Evolutionary conservation across 1,140 invertebrate genomes (phyloP).

Genomic region (Zelostemma sp.): DNA sequence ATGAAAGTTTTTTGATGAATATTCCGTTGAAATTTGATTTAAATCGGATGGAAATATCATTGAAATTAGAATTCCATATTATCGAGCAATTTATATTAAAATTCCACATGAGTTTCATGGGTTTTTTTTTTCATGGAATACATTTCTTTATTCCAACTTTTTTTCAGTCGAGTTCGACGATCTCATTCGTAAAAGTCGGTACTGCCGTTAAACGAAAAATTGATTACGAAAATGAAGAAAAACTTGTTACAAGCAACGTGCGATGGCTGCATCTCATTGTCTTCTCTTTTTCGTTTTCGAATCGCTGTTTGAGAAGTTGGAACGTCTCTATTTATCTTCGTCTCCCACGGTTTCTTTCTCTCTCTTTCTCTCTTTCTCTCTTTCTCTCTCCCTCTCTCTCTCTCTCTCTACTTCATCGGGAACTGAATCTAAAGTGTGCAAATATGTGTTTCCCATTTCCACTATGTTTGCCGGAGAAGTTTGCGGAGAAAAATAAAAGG

Average conservation of each 20-base stretch:
- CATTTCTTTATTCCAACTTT: too few species aligned
- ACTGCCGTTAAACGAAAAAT: too few species aligned
- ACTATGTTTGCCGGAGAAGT: constrained; percentile 16
- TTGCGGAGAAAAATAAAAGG: constrained; percentile 22
- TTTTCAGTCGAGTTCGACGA: too few species aligned
- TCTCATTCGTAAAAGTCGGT: too few species aligned
- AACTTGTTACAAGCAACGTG: not conserved
- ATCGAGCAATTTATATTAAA: too few species aligned
- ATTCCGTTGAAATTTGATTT: too few species aligned
- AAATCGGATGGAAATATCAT: too few species aligned
- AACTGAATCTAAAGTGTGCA: constrained; percentile 15
- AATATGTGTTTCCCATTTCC: constrained; percentile 12
- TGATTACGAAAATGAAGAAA: too few species aligned
- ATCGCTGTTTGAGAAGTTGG: not conserved
- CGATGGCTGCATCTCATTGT: constrained; percentile 1
- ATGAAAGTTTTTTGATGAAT: too few species aligned
- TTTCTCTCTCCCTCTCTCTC: not conserved
- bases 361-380: not conserved
- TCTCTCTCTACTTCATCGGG: not conserved
- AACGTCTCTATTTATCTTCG: constrained; percentile 1
- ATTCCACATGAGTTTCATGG: too few species aligned
- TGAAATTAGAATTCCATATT: too few species aligned
- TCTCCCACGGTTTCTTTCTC: not conserved
- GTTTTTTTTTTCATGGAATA: too few species aligned
- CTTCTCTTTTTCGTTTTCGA: not conserved